Evolutionary conservation across 2,113 vertebrate genomes (phyloP).

Genomic region (Lucifuga dentata): DNA sequence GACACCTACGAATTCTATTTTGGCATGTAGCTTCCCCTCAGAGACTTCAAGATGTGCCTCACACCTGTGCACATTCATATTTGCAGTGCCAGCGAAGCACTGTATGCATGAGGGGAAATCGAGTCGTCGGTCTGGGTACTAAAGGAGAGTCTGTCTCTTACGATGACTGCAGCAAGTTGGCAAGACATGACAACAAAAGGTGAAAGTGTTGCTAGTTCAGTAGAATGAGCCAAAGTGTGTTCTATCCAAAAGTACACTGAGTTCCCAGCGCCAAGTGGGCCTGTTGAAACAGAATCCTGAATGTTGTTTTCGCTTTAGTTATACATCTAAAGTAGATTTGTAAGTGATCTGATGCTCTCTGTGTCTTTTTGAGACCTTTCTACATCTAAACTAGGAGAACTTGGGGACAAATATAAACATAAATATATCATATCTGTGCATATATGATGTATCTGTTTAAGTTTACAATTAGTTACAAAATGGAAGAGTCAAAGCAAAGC

Average conservation of each 20-base stretch:
- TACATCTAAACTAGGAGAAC: too few species aligned
- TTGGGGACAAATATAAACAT: too few species aligned
- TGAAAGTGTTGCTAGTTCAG: slow-evolving; percentile 23
- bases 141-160: slow-evolving; percentile 10
- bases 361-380: too few species aligned
- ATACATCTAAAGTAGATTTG: too few species aligned
- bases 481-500: too few species aligned
- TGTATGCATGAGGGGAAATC: slow-evolving; percentile 25
- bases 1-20: slow-evolving; percentile 31
- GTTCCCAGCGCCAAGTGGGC: neutral
- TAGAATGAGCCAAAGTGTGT: slow-evolving; percentile 1
- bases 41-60: slow-evolving; percentile 38
- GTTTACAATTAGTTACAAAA: too few species aligned
- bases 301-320: too few species aligned
- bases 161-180: slow-evolving; percentile 41
- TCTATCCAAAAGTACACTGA: neutral
- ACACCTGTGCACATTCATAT: slow-evolving; percentile 34
- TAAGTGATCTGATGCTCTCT: too few species aligned
- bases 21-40: neutral
- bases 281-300: neutral
- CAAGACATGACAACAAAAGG: slow-evolving; percentile 31
- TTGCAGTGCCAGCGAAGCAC: slow-evolving; percentile 44
- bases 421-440: too few species aligned
- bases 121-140: slow-evolving; percentile 1
- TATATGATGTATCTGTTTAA: too few species aligned